These are phyloP conservation scores for Caenorhabditis panamensis DNA, from an alignment of 2,888 invertebrate species.

Conservation along the genomic window DNA sequence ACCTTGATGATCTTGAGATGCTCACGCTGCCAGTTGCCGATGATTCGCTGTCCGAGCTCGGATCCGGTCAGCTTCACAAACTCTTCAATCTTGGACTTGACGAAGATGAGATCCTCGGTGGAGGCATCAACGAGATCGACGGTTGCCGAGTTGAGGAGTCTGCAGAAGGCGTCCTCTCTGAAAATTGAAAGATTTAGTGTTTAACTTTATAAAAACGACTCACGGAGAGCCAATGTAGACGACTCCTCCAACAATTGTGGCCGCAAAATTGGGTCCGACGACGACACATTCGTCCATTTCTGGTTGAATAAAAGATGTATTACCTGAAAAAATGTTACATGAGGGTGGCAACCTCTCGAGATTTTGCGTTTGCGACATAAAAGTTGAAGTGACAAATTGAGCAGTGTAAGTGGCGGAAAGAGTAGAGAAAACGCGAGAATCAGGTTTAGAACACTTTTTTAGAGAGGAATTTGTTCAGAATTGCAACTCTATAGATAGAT, in stretches of 20 bases:
- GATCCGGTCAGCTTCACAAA: constrained; percentile 92
- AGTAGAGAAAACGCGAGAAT: too few species aligned
- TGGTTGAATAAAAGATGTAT: too few species aligned
- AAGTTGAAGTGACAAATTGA: too few species aligned
- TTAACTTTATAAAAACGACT: constrained; percentile 13
- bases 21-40: constrained; percentile 89
- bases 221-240: constrained; percentile 93
- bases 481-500: too few species aligned
- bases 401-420: too few species aligned
- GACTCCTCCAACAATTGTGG: constrained; percentile 98
- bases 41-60: constrained; percentile 88
- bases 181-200: constrained; percentile 55
- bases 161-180: constrained; percentile 84
- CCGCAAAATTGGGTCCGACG: constrained; percentile 98
- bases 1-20: constrained; percentile 92
- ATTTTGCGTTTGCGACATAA: too few species aligned
- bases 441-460: too few species aligned
- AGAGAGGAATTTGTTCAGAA: too few species aligned
- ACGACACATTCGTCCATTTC: too few species aligned
- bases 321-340: too few species aligned
- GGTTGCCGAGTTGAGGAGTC: constrained; percentile 91
- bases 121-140: constrained; percentile 91
- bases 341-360: too few species aligned
- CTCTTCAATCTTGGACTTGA: constrained; percentile 89
- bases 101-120: constrained; percentile 88